Conservation (phyloP, 2,113 vertebrate genomes). For the Ornithorhynchus anatinus region DNA sequence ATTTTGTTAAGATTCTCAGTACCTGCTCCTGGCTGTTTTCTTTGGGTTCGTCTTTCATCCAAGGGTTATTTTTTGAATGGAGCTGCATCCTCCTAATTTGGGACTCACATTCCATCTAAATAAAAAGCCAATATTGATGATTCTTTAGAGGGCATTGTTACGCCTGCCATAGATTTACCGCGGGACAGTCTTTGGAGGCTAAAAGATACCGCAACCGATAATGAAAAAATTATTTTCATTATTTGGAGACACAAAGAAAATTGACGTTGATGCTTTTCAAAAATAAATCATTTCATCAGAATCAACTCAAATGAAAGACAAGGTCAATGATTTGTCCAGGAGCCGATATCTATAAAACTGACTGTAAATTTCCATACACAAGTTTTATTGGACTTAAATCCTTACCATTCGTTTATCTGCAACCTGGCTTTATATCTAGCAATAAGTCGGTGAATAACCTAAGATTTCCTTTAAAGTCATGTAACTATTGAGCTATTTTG, state of each 20-base stretch:
- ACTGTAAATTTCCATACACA: background rate
- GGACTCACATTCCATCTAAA: constrained; percentile 73
- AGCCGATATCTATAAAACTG: constrained; percentile 7
- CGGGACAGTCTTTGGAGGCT: constrained; percentile 1
- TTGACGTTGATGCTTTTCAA: too few species aligned
- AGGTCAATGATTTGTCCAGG: background rate
- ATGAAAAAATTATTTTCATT: background rate
- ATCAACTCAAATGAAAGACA: too few species aligned
- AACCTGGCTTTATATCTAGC: background rate
- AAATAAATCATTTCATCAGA: too few species aligned
- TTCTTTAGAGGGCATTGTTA: background rate
- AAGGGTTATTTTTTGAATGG: constrained; percentile 48
- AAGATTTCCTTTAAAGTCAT: background rate
- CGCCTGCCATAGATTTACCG: background rate
- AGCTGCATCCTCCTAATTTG: constrained; percentile 67
- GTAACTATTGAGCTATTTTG: background rate
- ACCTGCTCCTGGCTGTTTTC: constrained; percentile 66
- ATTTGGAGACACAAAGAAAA: background rate
- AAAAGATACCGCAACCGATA: constrained; percentile 28
- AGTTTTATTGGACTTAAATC: background rate
- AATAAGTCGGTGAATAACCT: background rate
- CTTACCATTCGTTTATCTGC: too few species aligned
- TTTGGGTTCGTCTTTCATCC: constrained; percentile 26
- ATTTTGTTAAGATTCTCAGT: constrained; percentile 22
- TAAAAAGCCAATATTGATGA: constrained; percentile 30